Base-by-base conservation (phyloP, 2,113 vertebrate genomes). In the Plotosus lineatus region DNA sequence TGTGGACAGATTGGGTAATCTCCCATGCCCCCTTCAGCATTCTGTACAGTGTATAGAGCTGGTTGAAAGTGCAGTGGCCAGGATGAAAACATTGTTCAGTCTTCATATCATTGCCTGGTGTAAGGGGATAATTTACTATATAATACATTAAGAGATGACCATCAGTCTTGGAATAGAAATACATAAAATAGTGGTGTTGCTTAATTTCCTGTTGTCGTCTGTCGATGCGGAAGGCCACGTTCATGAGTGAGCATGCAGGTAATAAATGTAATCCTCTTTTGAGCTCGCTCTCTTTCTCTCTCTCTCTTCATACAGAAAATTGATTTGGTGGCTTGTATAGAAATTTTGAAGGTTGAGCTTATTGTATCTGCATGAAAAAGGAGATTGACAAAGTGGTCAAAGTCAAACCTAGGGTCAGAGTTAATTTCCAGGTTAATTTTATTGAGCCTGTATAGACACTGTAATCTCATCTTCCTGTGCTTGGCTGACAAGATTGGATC, bases 151-250 rank as follows among this genome's bases (percentile, higher is more conserved):
- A 81, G 66, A 81, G 89, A 91, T 89, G 81, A 55, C 68, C 88
- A 89, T 88, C 84, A n/a, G 84, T 75, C 83, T 82, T 81, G 73
- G 31, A 63, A 85, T 79, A 77, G 71, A 84, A 77, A 53, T 68
- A 53, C 69, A 71, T 88, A 74, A 85, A 33, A 19, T 81, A 50
- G 79, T 61, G 36, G 55, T 83, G 80, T 80, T 83, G 84, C 91
- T 92, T 92, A 90, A 93, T 93, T 92, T 93, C 92, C 92, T 93
- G 90, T 89, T 86, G 85, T 89, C 84, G 84, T 38, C 4, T 75
- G 71, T 85, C 69, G 33, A 73, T 74, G 69, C 84, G 78, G 85
- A 89, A 83, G 74, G 14, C 81, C 85, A 86, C 51, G 56, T 65
- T 77, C 28, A 80, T 78, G 48, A 80, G 78, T 12, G 8, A 19